Base-by-base conservation (phyloP, 2,113 vertebrate genomes). In the Ceyx cyanopectus region DNA sequence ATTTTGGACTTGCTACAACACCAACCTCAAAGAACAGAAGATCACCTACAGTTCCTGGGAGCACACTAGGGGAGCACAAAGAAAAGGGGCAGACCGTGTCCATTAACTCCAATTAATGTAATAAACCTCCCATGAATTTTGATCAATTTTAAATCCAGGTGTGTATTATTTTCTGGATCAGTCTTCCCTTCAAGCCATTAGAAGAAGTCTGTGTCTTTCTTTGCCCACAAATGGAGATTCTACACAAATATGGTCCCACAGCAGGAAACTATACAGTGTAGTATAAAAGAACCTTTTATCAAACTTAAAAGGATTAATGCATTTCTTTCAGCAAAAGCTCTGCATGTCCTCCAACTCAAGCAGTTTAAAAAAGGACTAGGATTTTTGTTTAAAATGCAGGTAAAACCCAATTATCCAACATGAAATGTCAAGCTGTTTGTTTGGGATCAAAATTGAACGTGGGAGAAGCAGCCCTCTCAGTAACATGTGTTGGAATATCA, bases 311-410 rank as follows among this genome's bases (percentile, higher is more conserved):
- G 89, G 87, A 93, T 91, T 96, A 93, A 96, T 95, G 94, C 84
- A 94, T 89, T 95, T 91, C 91, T 89, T 95, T 85, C 92, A 94
- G 75, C 72, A 89, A 96, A 96, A 93, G 75, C 95, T 95, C 95
- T 67, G 87, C 84, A 23, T 58, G 96, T 77, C 78, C 94, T 76
- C 91, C 70, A 70, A 30, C 63, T 92, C 94, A 96, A 94, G 94
- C 96, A 85, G 91, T 89, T 96, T 93, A 78, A 81, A 58, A 96
- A 94, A 91, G 78, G 37, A 89, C 54, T 65, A 89, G 63, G 75
- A 80, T 74, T 96, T 93, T 94, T 94, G 51, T 92, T 94, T 96
- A 94, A 96, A 96, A 94, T 85, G 46, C 40, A 76, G 81, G 87
- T 91, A 89, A 91, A 89, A n/a, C 26, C 81, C 92, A 96, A 93